phyloP scores from a whole-genome alignment of 2,797 vertebrate genomes.

The Cirrhinus molitorella region DNA sequence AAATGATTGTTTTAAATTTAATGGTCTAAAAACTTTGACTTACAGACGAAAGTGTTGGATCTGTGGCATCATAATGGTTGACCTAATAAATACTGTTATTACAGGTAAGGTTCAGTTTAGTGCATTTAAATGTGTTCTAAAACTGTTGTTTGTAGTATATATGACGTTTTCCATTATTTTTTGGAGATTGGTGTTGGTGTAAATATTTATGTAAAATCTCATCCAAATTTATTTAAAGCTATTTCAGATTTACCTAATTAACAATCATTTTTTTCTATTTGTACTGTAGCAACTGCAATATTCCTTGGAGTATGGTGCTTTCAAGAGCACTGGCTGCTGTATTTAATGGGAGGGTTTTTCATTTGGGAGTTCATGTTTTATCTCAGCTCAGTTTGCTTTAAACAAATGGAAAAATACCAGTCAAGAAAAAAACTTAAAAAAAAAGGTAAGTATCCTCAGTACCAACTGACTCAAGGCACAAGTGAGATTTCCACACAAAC shows the following conservation, averaged over 20 bases:
- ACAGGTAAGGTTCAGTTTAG: conserved; percentile 46
- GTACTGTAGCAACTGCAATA: conserved; percentile 59
- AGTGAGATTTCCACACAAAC: not conserved
- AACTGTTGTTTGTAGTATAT: not conserved
- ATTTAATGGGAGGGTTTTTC: conserved; percentile 56
- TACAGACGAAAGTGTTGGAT: conserved; percentile 60
- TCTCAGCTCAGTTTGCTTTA: conserved; percentile 12
- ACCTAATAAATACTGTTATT: conserved; percentile 12
- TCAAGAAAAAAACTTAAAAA: conserved; percentile 44
- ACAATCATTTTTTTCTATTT: not conserved
- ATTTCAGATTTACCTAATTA: not conserved
- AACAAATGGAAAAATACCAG: not conserved
- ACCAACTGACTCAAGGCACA: not conserved
- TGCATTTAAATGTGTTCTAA: not conserved
- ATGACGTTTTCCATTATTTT: not conserved
- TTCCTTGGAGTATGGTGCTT: conserved; percentile 43
- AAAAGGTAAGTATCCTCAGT: not conserved
- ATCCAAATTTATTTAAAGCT: not conserved
- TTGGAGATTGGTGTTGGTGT: not conserved
- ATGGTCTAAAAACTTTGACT: not conserved
- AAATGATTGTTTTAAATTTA: not conserved
- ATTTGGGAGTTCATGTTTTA: conserved; percentile 54
- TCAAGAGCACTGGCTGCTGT: conserved; percentile 26
- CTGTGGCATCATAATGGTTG: not conserved
- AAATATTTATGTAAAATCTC: not conserved